Base-by-base conservation (phyloP, 2,113 vertebrate species). In the Picathartes gymnocephalus region DNA sequence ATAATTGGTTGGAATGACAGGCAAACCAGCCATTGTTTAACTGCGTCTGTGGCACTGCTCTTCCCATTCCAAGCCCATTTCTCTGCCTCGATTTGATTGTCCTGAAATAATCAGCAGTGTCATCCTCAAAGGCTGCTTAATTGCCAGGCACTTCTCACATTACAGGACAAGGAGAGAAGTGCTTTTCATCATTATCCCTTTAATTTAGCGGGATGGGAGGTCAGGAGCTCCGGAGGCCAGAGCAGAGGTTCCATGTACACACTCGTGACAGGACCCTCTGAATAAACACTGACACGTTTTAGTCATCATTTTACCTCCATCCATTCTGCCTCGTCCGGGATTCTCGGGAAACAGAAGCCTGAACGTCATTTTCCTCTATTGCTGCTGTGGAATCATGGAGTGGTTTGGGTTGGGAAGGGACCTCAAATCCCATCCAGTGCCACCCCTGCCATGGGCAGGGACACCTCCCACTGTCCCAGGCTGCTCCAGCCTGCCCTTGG, bases 1-100 rank as follows among this genome's bases (percentile, higher is more conserved):
- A 51, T 83, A 93, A 88, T 94, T 88, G 71, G 92, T 56, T 66
- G 45, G 90, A 93, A 76, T 84, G 93, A 92, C 57, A 58, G 80
- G 72, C 80, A 51, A 57, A 69, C 35, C 79, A 87, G 69, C 47
- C 87, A 64, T 93, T 94, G 93, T 96, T 82, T 44, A 6, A 68
- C 44, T 28, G 62, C 60, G 51, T 47, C 12, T 78, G 56, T 83
- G 71, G 88, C 56, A 44, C 47, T 2, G 5, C 39, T 58, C 57
- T 90, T 53, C 51, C 79, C 48, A 8, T 45, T 37, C 76, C 31
- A 37, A 11, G 68, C 91, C 74, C 35, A 0, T 70, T 62, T 40
- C 85, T 71, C 37, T 31, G 57, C 84, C 12, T 0, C 40, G 53
- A 33, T 53, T 85, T 78, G 85, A 86, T 78, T 86, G 68, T 78